Base-by-base conservation (phyloP, 1,140 invertebrate genomes). In the Lasaia peninsularis region DNA sequence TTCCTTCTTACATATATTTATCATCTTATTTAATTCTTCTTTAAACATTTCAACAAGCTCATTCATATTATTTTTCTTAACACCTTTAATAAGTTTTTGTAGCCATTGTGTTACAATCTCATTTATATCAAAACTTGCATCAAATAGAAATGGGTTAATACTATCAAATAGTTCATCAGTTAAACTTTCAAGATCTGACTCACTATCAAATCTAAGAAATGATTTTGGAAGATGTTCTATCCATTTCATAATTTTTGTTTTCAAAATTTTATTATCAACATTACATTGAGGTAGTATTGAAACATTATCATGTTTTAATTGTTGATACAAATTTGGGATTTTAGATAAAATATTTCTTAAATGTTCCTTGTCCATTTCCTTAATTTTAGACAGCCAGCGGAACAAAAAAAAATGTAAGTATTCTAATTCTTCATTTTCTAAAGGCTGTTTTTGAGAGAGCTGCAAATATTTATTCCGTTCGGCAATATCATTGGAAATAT, bases 401-500 rank as follows among this genome's bases (percentile, higher is more conserved):
- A 71, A 78, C 8, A 78, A 49, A 56, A 73, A 67, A 58, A 71
- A 78, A 31, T 71, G 71, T n/a, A 78, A 58, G 56, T 75, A 65
- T 54, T 78, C 73, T 3, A 75, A 16, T 50, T 75, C 71, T 18
- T 67, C 65, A 21, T 56, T 40, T 8, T 58, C 44, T 21, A 56
- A 48, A 7, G n/a, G 24, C 40, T 57, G 65, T 5, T 32, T 37
- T 34, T 65, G 62, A 21, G 61, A 62, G 24, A 69, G 37, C 34
- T 68, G 34, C 21, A 67, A 62, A 44, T 76, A 73, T 54, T 65
- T 73, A 12, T 66, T 69, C 61, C 40, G 40, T 21, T 48, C 18
- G 11, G 11, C 2, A 21, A 48, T 3, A 5, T 48, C 40, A 20
- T 48, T 48, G 18, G 40, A 16, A 1, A 48, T 11, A 20, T 48